Evolutionary conservation across 2,797 vertebrate genomes (phyloP).

Genomic region (Allobates femoralis): DNA sequence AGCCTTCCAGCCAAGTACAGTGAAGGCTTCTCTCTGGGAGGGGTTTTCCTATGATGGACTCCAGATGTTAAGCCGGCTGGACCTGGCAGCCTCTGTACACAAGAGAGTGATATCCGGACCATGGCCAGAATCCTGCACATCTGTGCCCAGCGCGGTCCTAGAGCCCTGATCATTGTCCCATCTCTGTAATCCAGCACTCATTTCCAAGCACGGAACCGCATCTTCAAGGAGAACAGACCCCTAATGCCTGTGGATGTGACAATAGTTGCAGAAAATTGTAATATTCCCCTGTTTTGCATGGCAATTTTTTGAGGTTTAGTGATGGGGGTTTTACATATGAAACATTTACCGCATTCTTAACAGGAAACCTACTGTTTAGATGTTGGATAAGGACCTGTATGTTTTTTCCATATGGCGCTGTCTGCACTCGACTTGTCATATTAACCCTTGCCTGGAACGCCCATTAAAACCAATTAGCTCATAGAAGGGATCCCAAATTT

Average conservation of each 20-base stretch:
- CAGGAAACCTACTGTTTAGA: background rate
- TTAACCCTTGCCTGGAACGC: background rate
- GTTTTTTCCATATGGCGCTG: background rate
- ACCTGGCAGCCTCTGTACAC: constrained; percentile 9
- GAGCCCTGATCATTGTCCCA: background rate
- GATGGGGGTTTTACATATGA: background rate
- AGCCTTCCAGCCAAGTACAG: background rate
- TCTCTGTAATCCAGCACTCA: background rate
- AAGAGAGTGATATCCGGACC: background rate
- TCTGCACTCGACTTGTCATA: background rate
- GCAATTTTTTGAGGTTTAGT: background rate
- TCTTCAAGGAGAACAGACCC: background rate
- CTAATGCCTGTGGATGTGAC: too few relatives aligned
- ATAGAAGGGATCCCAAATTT: background rate
- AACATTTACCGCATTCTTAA: background rate
- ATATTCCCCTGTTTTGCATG: too few relatives aligned
- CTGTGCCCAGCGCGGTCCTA: background rate
- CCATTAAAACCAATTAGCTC: background rate
- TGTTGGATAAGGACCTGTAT: background rate
- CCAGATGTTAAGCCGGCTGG: constrained; percentile 28
- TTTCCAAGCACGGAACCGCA: background rate
- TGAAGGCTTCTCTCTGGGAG: background rate
- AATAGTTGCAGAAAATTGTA: too few relatives aligned
- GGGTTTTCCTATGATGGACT: constrained; percentile 15
- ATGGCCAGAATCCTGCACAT: background rate